A percentile compares a stretch with the other conserved stretches of the same genome.
These are phyloP conservation scores for Cyprinella venusta DNA, from an alignment of 2,797 vertebrate species.

Conservation along the genomic window DNA sequence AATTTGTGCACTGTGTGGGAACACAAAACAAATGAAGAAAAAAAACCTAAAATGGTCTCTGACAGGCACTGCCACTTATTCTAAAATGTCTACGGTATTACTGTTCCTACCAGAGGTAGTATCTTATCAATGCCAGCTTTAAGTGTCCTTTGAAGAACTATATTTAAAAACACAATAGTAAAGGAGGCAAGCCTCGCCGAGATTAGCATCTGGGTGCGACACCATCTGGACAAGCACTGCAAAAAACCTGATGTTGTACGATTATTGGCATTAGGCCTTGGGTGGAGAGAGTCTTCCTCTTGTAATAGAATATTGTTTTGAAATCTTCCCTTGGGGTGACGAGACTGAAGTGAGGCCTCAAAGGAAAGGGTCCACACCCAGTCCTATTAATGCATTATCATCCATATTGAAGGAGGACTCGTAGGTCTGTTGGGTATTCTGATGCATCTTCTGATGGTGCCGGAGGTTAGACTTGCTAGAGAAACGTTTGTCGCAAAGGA, in stretches of 20 bases:
- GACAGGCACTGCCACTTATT: slow-evolving; percentile 65
- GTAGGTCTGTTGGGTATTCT: slow-evolving; percentile 70
- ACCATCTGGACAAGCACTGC: slow-evolving; percentile 59
- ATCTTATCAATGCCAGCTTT: slow-evolving; percentile 58
- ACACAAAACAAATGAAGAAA: slow-evolving; percentile 50
- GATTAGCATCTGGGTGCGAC: slow-evolving; percentile 58
- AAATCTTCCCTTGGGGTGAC: slow-evolving; percentile 53
- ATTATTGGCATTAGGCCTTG: slow-evolving; percentile 70
- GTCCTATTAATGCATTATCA: slow-evolving; percentile 74
- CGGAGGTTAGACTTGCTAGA: slow-evolving; percentile 84
- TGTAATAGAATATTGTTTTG: slow-evolving; percentile 53
- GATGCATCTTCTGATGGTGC: slow-evolving; percentile 83
- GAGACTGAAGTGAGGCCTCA: slow-evolving; percentile 60
- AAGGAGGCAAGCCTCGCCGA: slow-evolving; percentile 57
- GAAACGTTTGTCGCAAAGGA: slow-evolving; percentile 79
- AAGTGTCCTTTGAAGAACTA: slow-evolving; percentile 56
- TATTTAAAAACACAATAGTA: slow-evolving; percentile 60
- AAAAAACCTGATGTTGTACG: slow-evolving; percentile 71
- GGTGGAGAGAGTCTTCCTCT: slow-evolving; percentile 47
- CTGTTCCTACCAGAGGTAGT: slow-evolving; percentile 70
- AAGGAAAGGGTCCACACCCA: slow-evolving; percentile 79
- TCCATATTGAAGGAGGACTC: slow-evolving; percentile 75
- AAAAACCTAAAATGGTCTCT: slow-evolving; percentile 59
- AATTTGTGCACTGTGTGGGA: slow-evolving; percentile 58
- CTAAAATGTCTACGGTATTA: slow-evolving; percentile 63